These are phyloP conservation scores for Flabesymbios commensalis DNA, from an alignment of 2,888 invertebrate species.

Conservation along the genomic window DNA sequence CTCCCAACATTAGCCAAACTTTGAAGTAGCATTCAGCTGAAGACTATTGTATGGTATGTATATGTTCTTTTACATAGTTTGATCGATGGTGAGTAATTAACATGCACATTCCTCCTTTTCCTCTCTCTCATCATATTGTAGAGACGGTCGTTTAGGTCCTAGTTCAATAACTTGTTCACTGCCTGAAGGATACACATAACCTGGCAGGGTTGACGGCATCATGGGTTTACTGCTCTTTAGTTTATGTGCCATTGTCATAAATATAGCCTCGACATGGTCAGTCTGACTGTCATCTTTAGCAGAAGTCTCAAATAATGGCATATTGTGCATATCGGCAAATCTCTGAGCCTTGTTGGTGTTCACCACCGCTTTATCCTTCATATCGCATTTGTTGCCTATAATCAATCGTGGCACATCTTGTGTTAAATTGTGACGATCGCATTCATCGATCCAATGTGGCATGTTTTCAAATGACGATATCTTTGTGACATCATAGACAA, in stretches of 20 bases:
- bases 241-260: constrained; percentile 81
- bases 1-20: no score
- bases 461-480: constrained; percentile 70
- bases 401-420: constrained; percentile 70
- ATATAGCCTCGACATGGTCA: constrained; percentile 80
- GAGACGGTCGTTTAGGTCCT: background rate
- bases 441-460: constrained; percentile 77
- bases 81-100: no score
- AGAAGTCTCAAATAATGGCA: constrained; percentile 84
- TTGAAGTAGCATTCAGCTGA: no score
- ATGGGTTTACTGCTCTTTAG: constrained; percentile 70
- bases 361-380: constrained; percentile 66
- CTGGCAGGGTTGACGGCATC: constrained; percentile 56
- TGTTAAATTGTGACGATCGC: constrained; percentile 71
- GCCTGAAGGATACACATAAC: background rate
- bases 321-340: constrained; percentile 63
- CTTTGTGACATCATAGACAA: constrained; percentile 79
- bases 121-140: background rate
- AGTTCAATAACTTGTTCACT: no score
- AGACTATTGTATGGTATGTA: no score
- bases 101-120: constrained; percentile 1
- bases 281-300: constrained; percentile 75
- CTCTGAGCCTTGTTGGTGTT: constrained; percentile 75
- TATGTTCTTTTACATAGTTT: no score
- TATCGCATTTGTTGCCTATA: constrained; percentile 78